Percentiles rank a stretch among this genome's conserved stretches.
Conservation (phyloP, 1,140 invertebrate species). For the Notospermus geniculatus region DNA sequence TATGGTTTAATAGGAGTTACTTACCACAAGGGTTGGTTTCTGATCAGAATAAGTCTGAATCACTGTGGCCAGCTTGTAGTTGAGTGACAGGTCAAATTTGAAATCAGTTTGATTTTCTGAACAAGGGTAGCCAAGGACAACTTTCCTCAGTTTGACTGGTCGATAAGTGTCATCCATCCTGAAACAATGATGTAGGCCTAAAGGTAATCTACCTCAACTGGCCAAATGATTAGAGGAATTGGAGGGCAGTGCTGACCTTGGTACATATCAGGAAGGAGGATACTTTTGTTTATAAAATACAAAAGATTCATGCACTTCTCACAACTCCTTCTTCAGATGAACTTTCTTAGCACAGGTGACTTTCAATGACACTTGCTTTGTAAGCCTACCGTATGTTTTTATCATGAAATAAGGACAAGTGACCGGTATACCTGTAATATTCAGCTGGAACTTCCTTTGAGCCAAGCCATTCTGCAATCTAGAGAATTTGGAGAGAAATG, state of each 20-base stretch:
- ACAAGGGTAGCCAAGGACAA: slow-evolving; percentile 70
- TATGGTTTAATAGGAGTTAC: slow-evolving; percentile 14
- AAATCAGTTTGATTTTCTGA: slow-evolving; percentile 62
- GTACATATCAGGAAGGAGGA: no score
- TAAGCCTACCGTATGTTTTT: no score
- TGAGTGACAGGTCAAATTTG: slow-evolving; percentile 74
- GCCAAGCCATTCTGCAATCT: slow-evolving; percentile 69
- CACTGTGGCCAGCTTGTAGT: slow-evolving; percentile 69
- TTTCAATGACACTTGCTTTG: no score
- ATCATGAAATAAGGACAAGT: no score
- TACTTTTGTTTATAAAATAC: no score
- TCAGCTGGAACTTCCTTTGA: slow-evolving; percentile 40
- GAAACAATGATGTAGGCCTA: no score
- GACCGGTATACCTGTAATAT: slow-evolving; percentile 53
- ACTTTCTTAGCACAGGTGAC: no score
- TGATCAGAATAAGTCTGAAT: slow-evolving; percentile 70
- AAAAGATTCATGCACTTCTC: no score
- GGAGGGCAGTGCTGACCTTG: no score
- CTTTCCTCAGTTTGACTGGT: slow-evolving; percentile 70
- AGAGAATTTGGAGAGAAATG: slow-evolving; percentile 14
- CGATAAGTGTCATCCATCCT: slow-evolving; percentile 70
- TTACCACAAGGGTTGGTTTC: slow-evolving; percentile 72
- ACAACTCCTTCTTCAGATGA: no score
- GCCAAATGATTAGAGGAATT: no score
- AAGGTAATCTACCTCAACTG: no score